Conservation (phyloP, 2,797 vertebrate genomes). For the Pteronotus mesoamericanus region DNA sequence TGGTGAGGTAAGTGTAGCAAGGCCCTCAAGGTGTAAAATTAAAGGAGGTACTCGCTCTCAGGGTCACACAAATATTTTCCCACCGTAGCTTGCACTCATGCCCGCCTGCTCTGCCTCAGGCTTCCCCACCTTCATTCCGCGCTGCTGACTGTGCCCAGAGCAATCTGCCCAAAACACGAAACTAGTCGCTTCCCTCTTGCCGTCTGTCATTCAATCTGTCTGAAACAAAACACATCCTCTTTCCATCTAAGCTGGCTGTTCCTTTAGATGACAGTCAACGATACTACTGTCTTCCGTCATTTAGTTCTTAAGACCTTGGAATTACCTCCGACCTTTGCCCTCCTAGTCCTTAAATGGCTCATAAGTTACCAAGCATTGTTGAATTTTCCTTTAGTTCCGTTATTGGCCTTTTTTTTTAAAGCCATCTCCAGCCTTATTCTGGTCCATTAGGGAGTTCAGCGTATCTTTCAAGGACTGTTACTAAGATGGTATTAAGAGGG, state of each 20-base stretch:
- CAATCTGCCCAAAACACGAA: background rate
- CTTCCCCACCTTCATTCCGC: background rate
- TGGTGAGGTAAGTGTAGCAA: background rate
- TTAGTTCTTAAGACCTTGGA: background rate
- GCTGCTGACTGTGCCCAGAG: background rate
- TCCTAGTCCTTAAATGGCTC: background rate
- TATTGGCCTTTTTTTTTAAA: background rate
- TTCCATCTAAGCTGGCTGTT: background rate
- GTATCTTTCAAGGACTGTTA: background rate
- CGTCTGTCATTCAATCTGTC: background rate
- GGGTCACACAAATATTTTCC: rapidly evolving
- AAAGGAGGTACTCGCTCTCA: background rate
- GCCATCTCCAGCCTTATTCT: background rate
- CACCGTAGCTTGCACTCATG: background rate
- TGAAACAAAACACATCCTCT: constrained; percentile 19
- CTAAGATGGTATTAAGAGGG: background rate
- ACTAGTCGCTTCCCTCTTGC: background rate
- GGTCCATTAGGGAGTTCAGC: background rate
- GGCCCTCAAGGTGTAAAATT: background rate
- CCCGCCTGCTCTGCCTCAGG: background rate
- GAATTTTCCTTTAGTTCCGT: background rate
- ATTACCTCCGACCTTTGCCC: background rate
- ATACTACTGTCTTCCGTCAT: background rate
- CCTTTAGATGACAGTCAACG: background rate
- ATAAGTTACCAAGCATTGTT: background rate